phyloP scores from a whole-genome alignment of 1,140 invertebrate genomes.

The Teleogryllus occipitalis region DNA sequence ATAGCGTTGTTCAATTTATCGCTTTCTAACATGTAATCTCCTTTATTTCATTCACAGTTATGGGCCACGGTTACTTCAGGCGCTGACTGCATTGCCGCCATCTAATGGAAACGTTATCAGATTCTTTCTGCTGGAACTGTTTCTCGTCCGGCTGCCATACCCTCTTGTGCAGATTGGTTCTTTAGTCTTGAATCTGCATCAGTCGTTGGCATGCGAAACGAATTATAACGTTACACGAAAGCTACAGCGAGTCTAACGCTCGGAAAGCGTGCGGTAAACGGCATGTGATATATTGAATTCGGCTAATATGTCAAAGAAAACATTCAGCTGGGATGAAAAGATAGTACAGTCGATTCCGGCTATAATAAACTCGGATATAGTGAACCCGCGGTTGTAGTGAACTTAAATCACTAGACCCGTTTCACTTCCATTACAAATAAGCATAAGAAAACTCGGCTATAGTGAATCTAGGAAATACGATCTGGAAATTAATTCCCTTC shows the following conservation, averaged over 20 bases:
- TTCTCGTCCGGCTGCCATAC: neutral
- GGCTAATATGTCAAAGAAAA: too few relatives aligned
- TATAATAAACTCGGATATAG: too few relatives aligned
- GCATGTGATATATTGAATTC: too few relatives aligned
- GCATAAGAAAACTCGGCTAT: too few relatives aligned
- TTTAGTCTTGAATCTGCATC: neutral
- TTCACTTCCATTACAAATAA: too few relatives aligned
- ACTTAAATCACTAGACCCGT: too few relatives aligned
- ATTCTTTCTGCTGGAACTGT: neutral
- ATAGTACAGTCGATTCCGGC: too few relatives aligned
- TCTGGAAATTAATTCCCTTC: too few relatives aligned
- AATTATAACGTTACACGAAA: neutral
- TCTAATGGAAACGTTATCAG: neutral
- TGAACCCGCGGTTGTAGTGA: too few relatives aligned
- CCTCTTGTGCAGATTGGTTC: neutral
- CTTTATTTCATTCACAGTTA: neutral
- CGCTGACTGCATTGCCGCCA: neutral
- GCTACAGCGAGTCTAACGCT: neutral
- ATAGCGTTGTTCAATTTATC: neutral
- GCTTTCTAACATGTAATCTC: slow-evolving; percentile 1
- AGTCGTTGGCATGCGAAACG: neutral
- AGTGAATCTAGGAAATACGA: too few relatives aligned
- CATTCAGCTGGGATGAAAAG: too few relatives aligned
- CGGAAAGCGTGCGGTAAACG: too few relatives aligned
- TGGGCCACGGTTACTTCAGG: neutral